Base-by-base conservation (phyloP, 92 coral and sea anemone species). In the Epizoanthus scotinus region DNA sequence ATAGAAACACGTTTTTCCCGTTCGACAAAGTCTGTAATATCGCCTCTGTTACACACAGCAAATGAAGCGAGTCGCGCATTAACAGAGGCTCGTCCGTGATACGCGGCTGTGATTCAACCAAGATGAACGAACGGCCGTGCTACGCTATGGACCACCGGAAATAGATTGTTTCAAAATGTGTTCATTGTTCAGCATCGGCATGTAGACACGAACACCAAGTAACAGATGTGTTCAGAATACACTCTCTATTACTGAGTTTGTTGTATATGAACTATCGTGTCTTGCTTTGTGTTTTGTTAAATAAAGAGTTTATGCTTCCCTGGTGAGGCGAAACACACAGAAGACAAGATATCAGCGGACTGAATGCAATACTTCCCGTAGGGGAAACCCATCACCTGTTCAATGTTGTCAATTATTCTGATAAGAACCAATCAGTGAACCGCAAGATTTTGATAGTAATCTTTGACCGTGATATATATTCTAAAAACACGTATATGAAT, bases 341-440 rank as follows among this genome's bases (percentile, higher is more conserved):
- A 27, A 64, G 36, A 27, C 36, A 31, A 4, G 15, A 22, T 22
- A 47, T 47, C 52, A 47, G 52, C 14, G 52, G 52, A 18, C 67
- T 12, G 0, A 3, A 34, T 26, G 12, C n/a, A 56, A 31, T 29
- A 19, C 44, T 67, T 67, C 47, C 52, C 68, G 57, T 34, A 40
- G 81, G 81, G 81, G 81, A 75, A 75, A 75, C 68, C 81, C 81
- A 54, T 72, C 81, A 75, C 57, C 66, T 56, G 56, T 54, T 17
- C 20, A 8, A 15, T 6, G 5, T 67, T 75, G 81, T 75, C 81
- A 58, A 17, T 75, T 55, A 75, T 40, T 54, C 64, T 15, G 28
- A 15, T n/a, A 3, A 3, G 59, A 57, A 40, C 67, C 80, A 74
- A 74, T n/a, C n/a, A n/a, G n/a, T 74, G 65, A 74, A 56, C 22